Evolutionary conservation across 2,888 invertebrate species (phyloP), one percentile per base, ranked within the genome.

Genomic region (Nesidiocoris tenuis): DNA sequence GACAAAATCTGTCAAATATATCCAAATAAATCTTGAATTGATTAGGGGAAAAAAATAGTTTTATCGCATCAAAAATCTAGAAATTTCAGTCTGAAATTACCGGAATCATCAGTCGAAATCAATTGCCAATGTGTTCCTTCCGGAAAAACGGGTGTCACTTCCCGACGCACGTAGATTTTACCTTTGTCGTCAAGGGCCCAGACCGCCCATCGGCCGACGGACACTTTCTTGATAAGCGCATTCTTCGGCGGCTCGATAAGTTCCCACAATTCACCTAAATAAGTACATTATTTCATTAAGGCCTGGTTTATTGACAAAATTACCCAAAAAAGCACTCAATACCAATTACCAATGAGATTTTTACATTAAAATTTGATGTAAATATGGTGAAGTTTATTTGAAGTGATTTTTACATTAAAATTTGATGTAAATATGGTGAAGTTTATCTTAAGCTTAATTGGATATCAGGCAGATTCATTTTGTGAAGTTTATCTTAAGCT

Each of bases 71-170:
- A 61, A 19, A 16, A 17, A 5, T 19, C n/a, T 1, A 16, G 12
- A 16, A 18, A 59, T 7, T 17, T 7, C 7, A 18, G 12, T 17
- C 5, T 7, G 17, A 17, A 17, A 61, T 61, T 56, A 77, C 77
- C 75, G 17, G 57, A 67, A 56, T 23, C n/a, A 9, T 59, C 25
- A 74, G 87, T 85, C 1, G 86, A 85, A 71, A 90, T 83, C 82
- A 88, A 87, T 84, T 91, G 91, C 96, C 96, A 96, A 81, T 91
- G 89, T 22, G 91, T 91, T 24, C 96, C 96, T 82, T 92, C 93
- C 0, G 91, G 94, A 80, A 90, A 91, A 39, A 89, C 87, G 39
- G 86, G 84, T 1, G 90, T 90, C 67, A 95, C 88, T 82, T 92
- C 92, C 76, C 90, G 90, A 74, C 96, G 88, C 7, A 94, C 90